Conservation (phyloP, 2,797 vertebrate species). For the Alfaro cultratus region DNA sequence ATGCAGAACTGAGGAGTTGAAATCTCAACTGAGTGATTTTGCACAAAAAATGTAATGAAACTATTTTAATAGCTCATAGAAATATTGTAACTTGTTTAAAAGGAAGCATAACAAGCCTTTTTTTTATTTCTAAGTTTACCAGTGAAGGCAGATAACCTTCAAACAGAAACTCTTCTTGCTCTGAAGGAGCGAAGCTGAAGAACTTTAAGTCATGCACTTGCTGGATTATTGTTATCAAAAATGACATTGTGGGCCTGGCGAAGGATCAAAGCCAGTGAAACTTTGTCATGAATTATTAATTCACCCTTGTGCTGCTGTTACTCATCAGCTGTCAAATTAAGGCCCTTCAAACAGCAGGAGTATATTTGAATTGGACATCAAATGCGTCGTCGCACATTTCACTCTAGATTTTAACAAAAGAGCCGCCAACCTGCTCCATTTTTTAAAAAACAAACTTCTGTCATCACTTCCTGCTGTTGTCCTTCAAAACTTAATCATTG, state of each 20-base stretch:
- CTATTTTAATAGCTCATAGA: too few relatives aligned
- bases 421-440: slow-evolving; percentile 5
- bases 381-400: background rate
- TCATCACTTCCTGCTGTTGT: background rate
- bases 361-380: slow-evolving; percentile 11
- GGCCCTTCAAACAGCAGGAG: slow-evolving; percentile 33
- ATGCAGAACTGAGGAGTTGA: too few relatives aligned
- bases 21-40: too few relatives aligned
- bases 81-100: too few relatives aligned
- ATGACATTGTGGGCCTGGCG: slow-evolving; percentile 8
- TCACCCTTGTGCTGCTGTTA: slow-evolving; percentile 5
- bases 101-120: background rate
- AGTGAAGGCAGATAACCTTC: background rate
- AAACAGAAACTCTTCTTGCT: background rate
- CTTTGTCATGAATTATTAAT: slow-evolving; percentile 46
- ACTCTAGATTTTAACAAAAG: slow-evolving; percentile 5
- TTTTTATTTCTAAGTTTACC: background rate
- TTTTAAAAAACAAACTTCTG: background rate
- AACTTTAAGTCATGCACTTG: background rate
- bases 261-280: slow-evolving; percentile 38
- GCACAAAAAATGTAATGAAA: too few relatives aligned
- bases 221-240: slow-evolving; percentile 13
- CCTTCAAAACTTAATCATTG: background rate
- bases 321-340: slow-evolving; percentile 33
- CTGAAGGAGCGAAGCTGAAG: background rate